Evolutionary conservation across 1,140 invertebrate species (phyloP), one percentile per base, ranked within the genome.

Genomic region (Drosophila ficusphila): DNA sequence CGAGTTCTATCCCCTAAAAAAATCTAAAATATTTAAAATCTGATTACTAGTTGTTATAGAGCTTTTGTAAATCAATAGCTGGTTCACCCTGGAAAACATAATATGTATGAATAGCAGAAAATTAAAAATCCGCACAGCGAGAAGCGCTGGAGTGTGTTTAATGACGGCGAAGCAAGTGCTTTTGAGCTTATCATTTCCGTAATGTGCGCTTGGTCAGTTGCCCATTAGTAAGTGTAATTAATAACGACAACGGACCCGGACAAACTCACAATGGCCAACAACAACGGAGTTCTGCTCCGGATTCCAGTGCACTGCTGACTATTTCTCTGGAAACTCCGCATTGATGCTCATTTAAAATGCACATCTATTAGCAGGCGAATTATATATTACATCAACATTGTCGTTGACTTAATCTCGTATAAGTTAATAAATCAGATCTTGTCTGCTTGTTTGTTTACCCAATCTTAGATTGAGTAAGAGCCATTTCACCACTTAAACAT

Each of bases 191-290:
- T 82, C 73, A 82, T 73, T 76, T 76, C 72, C 73, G 54, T 60
- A 53, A 49, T 61, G 47, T 76, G 6, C 54, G 48, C 38, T 54
- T 64, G 67, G 36, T 14, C 65, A 52, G 48, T 44, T 42, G 44
- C 9, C 67, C 72, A 73, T 76, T 81, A 73, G 68, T 68, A 34
- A 76, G 51, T 61, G 78, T 77, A 82, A 82, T 81, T 82, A 81
- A 81, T 81, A 74, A 68, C 38, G 70, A 49, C 34, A 48, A 33
- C 53, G 44, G 21, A 47, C 41, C 11, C 27, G 34, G 34, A 44
- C 29, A 65, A 47, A 57, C 16, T 33, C 33, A 34, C 42, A 46
- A 44, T 25, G 11, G 27, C 3, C 19, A 46, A 29, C 19, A 36
- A 56, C 18, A 12, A 46, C 23, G 52, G 16, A 9, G 25, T 23